Evolutionary conservation across 1,140 invertebrate species (phyloP).

Genomic region (Drosophila pachea): DNA sequence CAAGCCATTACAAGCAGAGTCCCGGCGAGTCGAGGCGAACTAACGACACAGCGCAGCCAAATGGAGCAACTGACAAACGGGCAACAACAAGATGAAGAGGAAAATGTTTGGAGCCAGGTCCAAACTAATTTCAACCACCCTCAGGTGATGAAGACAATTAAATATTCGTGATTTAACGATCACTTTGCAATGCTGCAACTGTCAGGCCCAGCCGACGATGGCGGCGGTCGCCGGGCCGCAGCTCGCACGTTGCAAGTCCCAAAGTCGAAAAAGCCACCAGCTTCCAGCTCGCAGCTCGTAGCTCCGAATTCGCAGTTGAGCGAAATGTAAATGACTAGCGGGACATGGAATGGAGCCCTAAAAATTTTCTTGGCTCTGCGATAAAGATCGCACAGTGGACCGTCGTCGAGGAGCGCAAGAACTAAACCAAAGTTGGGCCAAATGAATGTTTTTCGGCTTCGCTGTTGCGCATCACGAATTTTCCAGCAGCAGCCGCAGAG

Average conservation of each 20-base stretch:
- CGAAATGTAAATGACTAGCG: conserved; percentile 69
- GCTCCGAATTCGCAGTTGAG: conserved; percentile 54
- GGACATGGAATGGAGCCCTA: conserved; percentile 65
- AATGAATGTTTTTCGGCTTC: conserved; percentile 38
- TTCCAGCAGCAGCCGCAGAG: conserved; percentile 40
- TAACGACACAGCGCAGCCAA: conserved; percentile 16
- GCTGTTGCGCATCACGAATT: conserved; percentile 69
- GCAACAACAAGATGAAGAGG: conserved; percentile 38
- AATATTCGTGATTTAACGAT: conserved; percentile 79
- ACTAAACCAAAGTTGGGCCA: conserved; percentile 63
- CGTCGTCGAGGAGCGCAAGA: conserved; percentile 49
- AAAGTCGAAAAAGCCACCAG: background rate
- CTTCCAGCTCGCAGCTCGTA: conserved; percentile 22
- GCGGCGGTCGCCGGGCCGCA: conserved; percentile 24
- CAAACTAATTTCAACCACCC: conserved; percentile 78
- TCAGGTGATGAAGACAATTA: conserved; percentile 79
- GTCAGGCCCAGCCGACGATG: conserved; percentile 47
- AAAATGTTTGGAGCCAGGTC: conserved; percentile 70
- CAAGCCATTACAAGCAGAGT: conserved; percentile 56
- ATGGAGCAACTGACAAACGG: conserved; percentile 30
- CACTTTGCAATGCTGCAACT: conserved; percentile 78
- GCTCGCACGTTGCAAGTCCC: too few relatives aligned
- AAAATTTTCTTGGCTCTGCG: conserved; percentile 64
- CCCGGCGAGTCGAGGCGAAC: conserved; percentile 15
- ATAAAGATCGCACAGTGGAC: conserved; percentile 73